phyloP scores from a whole-genome alignment of 2,113 vertebrate genomes.

The Nibea albiflora region DNA sequence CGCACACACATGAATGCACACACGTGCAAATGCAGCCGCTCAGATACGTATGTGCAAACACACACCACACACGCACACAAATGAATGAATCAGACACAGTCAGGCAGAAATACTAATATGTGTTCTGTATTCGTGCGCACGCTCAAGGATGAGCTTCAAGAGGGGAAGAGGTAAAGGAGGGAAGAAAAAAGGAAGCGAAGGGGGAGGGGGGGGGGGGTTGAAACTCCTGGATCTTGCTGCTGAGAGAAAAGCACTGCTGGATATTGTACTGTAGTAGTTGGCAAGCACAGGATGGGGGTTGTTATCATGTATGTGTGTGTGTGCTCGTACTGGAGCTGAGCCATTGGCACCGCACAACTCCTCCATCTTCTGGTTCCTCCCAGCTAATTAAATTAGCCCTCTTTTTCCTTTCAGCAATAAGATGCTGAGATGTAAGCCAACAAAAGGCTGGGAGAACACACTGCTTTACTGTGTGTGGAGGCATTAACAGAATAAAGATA shows the following conservation, averaged over 20 bases:
- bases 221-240: constrained; percentile 67
- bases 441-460: constrained; percentile 56
- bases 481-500: constrained; percentile 66
- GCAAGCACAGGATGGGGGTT: constrained; percentile 66
- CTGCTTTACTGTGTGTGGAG: constrained; percentile 55
- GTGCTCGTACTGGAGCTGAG: constrained; percentile 64
- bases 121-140: constrained; percentile 71
- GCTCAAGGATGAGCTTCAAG: constrained; percentile 55
- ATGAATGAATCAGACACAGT: constrained; percentile 47
- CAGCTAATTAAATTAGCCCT: constrained; percentile 78
- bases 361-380: constrained; percentile 74
- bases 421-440: constrained; percentile 70
- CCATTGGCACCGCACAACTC: constrained; percentile 60
- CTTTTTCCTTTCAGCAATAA: constrained; percentile 64
- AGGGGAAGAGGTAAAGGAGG: constrained; percentile 41
- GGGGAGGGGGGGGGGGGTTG: constrained; percentile 44
- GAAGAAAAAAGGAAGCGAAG: constrained; percentile 28
- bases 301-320: constrained; percentile 37
- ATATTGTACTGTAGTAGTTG: constrained; percentile 72
- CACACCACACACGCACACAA: constrained; percentile 50
- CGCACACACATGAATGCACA: constrained; percentile 45
- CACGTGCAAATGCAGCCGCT: constrained; percentile 35
- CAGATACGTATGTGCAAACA: constrained; percentile 28
- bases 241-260: constrained; percentile 71
- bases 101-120: constrained; percentile 74